phyloP scores from a whole-genome alignment of 2,113 vertebrate genomes.

The Mohoua ochrocephala region DNA sequence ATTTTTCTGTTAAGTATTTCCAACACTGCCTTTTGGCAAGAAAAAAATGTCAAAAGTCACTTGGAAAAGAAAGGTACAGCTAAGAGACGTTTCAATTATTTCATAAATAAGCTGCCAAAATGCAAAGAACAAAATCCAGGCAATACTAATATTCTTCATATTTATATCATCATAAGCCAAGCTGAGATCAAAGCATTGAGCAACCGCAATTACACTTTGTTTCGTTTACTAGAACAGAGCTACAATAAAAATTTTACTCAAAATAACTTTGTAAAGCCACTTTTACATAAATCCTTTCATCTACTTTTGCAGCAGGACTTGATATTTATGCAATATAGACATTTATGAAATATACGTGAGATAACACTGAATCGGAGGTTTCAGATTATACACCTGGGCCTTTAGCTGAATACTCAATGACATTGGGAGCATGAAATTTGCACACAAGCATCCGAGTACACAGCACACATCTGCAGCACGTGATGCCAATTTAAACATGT shows the following conservation, averaged over 20 bases:
- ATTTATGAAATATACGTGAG: background rate
- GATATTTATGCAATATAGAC: background rate
- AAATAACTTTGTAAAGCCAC: background rate
- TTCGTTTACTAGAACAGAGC: background rate
- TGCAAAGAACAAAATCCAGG: background rate
- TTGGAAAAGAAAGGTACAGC: constrained; percentile 52
- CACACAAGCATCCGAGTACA: background rate
- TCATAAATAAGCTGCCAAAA: constrained; percentile 7
- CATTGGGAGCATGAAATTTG: background rate
- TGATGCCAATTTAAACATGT: background rate
- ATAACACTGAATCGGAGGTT: background rate
- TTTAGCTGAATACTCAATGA: background rate
- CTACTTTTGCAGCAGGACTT: background rate
- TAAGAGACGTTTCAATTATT: background rate
- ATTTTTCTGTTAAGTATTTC: constrained; percentile 66
- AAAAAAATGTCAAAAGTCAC: constrained; percentile 40
- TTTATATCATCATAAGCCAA: background rate
- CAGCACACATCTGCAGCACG: background rate
- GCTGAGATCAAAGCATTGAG: background rate
- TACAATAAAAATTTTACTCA: background rate
- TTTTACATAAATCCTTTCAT: background rate
- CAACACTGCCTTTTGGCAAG: constrained; percentile 38
- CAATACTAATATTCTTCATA: background rate
- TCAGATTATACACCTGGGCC: background rate
- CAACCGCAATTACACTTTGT: background rate